phyloP scores from a whole-genome alignment of 2,888 invertebrate genomes.

The Pelosia muscerda region DNA sequence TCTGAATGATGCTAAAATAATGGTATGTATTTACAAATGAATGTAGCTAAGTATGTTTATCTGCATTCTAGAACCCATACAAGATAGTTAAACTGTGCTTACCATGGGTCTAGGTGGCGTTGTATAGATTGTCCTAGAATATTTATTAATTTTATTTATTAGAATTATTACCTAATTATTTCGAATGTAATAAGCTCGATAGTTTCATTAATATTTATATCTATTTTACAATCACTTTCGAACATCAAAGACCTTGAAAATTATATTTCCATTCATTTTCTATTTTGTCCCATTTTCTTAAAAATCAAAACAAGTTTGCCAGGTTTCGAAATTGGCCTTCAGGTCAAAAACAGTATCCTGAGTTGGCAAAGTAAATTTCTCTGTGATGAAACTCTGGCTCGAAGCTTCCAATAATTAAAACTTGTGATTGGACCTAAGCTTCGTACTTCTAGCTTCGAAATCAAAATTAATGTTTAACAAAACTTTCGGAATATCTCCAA shows the following conservation, averaged over 20 bases:
- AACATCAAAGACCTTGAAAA: not conserved
- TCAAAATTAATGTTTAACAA: slow-evolving; percentile 2
- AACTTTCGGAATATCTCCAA: slow-evolving; percentile 4
- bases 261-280: not conserved
- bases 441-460: not conserved
- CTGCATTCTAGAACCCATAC: too few species aligned
- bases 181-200: too few species aligned
- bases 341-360: not conserved
- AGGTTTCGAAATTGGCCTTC: not conserved
- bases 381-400: not conserved
- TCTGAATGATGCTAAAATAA: too few species aligned
- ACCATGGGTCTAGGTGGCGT: too few species aligned
- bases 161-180: too few species aligned
- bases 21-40: too few species aligned
- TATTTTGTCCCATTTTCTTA: not conserved
- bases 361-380: not conserved
- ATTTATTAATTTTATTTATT: too few species aligned
- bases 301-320: not conserved
- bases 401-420: not conserved
- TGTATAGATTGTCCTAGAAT: too few species aligned
- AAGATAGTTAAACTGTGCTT: too few species aligned
- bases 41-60: too few species aligned
- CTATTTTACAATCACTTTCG: not conserved
- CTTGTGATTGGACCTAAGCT: not conserved
- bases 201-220: too few species aligned